A percentile compares a stretch with the other conserved stretches of the same genome.
These are phyloP conservation scores for Ptychochromis oligacanthus DNA, from an alignment of 2,113 vertebrate species.

Conservation along the genomic window DNA sequence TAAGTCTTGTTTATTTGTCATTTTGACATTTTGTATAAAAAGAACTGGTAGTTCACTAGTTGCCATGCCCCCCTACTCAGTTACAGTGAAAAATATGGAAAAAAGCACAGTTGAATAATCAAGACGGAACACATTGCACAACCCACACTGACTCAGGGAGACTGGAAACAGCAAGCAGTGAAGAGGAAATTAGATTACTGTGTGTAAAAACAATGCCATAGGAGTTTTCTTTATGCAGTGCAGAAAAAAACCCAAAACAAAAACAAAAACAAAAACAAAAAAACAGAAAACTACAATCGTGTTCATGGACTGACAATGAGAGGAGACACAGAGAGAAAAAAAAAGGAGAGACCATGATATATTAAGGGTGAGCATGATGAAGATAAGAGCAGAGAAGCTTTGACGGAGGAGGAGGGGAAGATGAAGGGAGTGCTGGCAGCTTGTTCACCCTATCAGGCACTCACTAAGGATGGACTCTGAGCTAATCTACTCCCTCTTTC, in stretches of 20 bases:
- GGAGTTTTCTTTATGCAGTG: neutral
- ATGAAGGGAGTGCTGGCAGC: conserved; percentile 55
- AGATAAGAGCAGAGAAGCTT: conserved; percentile 55
- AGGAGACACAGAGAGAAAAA: conserved; percentile 18
- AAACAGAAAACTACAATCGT: conserved; percentile 4
- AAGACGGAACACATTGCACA: conserved; percentile 19
- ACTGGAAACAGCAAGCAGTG: conserved; percentile 19
- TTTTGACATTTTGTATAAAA: neutral
- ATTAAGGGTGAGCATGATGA: conserved; percentile 45
- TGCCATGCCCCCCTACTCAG: neutral
- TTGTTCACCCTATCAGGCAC: conserved; percentile 56
- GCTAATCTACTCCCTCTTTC: conserved; percentile 68
- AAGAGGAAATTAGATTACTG: conserved; percentile 31
- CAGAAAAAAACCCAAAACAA: neutral
- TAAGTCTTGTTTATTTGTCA: neutral
- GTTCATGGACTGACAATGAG: conserved; percentile 39
- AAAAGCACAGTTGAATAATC: conserved; percentile 23
- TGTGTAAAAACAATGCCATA: conserved; percentile 6
- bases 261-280: neutral
- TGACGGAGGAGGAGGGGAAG: conserved; percentile 53
- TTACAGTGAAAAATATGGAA: conserved; percentile 16
- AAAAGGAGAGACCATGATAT: conserved; percentile 23
- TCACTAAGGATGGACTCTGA: conserved; percentile 56
- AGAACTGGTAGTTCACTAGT: conserved; percentile 2
- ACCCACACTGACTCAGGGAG: conserved; percentile 22